phyloP scores from a whole-genome alignment of 2,888 invertebrate genomes.

The Sminthurinus aureus region DNA sequence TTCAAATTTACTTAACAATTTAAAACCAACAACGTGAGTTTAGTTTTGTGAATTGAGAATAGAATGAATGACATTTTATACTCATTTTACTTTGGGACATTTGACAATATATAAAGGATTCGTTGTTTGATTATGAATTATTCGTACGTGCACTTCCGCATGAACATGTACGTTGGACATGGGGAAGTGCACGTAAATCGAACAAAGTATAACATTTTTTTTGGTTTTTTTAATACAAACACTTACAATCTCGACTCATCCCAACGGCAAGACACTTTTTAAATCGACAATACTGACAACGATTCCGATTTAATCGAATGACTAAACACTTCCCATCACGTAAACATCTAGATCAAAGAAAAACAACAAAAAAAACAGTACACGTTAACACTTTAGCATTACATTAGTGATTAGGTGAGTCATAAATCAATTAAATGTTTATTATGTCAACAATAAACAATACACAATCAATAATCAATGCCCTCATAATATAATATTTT shows the following conservation, averaged over 20 bases:
- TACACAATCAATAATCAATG: too few relatives aligned
- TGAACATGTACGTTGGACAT: conserved; percentile 4
- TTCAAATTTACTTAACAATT: too few relatives aligned
- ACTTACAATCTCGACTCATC: conserved; percentile 97
- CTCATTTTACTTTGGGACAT: too few relatives aligned
- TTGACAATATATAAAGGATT: neutral
- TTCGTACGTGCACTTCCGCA: neutral
- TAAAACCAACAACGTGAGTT: too few relatives aligned
- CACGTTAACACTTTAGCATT: neutral
- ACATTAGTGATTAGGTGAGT: too few relatives aligned
- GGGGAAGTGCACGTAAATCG: neutral
- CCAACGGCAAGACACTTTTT: conserved; percentile 96
- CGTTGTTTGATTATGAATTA: neutral
- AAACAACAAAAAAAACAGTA: neutral
- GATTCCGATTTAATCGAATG: conserved; percentile 90
- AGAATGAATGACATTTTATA: too few relatives aligned
- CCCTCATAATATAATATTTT: neutral
- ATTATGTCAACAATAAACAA: neutral
- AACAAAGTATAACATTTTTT: neutral
- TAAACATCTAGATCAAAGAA: conserved; percentile 69
- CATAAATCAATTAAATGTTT: too few relatives aligned
- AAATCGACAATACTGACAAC: conserved; percentile 95
- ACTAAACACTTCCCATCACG: conserved; percentile 94
- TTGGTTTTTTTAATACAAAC: conserved; percentile 49
- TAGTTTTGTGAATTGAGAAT: too few relatives aligned